Conservation (phyloP, 2,113 vertebrate genomes). For the Glareola pratincola region DNA sequence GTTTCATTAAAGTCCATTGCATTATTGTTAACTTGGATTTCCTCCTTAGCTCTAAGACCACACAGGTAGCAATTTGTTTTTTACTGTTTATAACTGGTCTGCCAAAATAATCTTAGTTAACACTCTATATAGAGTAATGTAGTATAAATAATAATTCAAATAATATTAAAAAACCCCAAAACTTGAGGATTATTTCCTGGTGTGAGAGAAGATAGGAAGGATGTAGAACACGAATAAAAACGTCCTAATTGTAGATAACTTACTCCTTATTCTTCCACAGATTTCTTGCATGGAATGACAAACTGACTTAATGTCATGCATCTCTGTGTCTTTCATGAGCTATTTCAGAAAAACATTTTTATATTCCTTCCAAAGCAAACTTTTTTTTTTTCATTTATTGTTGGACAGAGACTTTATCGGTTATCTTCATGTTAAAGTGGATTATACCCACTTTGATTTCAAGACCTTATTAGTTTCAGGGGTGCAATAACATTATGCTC, state of each 20-base stretch:
- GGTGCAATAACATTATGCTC: not conserved
- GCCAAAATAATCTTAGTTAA: not conserved
- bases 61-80: not conserved
- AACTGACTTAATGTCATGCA: not conserved
- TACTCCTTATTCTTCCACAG: not conserved
- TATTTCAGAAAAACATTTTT: not conserved
- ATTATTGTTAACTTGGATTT: not conserved
- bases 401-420: not conserved
- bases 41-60: not conserved
- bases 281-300: not conserved
- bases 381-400: not conserved
- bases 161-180: not conserved
- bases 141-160: not conserved
- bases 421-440: not conserved
- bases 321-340: not conserved
- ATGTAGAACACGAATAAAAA: not conserved
- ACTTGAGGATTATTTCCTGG: not conserved
- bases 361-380: not conserved
- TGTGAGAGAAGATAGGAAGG: not conserved
- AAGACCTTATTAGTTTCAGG: not conserved
- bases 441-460: not conserved
- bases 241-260: not conserved
- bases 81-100: not conserved
- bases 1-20: not conserved
- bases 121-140: not conserved